Percentiles rank a stretch among this genome's conserved stretches.
Evolutionary conservation across 2,797 vertebrate species (phyloP).

Genomic region (Florisuga fusca): DNA sequence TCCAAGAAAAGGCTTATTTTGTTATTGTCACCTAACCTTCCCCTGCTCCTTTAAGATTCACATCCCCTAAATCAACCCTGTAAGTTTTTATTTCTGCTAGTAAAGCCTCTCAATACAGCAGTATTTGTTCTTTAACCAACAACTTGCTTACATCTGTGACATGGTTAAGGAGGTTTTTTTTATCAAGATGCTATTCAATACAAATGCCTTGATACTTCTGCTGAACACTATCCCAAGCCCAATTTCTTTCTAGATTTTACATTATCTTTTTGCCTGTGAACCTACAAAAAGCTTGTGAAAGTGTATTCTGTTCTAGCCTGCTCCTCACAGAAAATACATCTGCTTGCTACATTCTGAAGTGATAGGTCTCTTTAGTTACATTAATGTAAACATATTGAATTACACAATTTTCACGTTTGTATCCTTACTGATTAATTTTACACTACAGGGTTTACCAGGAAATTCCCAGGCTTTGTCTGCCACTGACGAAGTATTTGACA

Average conservation of each 20-base stretch:
- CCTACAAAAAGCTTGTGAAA: not conserved
- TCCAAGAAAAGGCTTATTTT: not conserved
- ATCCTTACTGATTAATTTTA: not conserved
- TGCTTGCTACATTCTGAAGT: not conserved
- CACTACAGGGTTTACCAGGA: not conserved
- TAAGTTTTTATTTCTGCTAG: not conserved
- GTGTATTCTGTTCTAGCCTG: not conserved
- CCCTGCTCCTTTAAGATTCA: not conserved
- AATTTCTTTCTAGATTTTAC: not conserved
- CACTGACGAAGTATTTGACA: not conserved
- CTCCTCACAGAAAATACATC: not conserved
- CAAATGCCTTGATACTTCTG: not conserved
- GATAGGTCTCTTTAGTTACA: not conserved
- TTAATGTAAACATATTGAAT: not conserved
- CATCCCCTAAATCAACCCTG: no score
- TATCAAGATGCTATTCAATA: not conserved
- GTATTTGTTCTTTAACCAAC: not conserved
- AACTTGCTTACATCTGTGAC: not conserved
- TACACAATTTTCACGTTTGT: not conserved
- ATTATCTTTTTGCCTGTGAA: not conserved
- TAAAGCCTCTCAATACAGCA: not conserved
- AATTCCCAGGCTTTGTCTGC: not conserved
- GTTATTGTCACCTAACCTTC: not conserved
- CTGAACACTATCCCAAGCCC: not conserved
- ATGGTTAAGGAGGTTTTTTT: not conserved